Evolutionary conservation across 2,797 vertebrate genomes (phyloP), one percentile per base, ranked within the genome.

Genomic region (Pipistrellus pipistrellus): DNA sequence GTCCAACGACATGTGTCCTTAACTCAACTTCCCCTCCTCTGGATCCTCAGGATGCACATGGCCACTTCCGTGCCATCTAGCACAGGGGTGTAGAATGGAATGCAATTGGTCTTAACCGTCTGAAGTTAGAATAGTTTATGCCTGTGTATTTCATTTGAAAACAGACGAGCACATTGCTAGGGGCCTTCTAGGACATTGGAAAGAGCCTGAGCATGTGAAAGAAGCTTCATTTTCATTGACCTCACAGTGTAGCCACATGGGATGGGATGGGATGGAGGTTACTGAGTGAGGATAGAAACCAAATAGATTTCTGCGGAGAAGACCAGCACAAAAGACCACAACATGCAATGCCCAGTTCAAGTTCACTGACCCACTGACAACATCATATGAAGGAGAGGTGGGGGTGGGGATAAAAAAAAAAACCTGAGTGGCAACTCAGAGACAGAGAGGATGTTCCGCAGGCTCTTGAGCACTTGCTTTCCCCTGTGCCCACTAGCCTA

Each of bases 341-440:
- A 9, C 2, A 2, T 23, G 12, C 46, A 30, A 5, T 1, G 3
- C 2, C 13, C 35, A 21, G 35, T 32, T 46, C n/a, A 12, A 17
- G 48, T 13, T 38, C 38, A 9, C 46, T n/a, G 78, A 48, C n/a
- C 23, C 21, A 8, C 83, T 85, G n/a, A 71, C n/a, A 6, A 10
- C 0, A n/a, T 0, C 25, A 44, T 72, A 82, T 23, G n/a, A 75
- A 89, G 76, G 35, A 30, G 35, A 51, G 46, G 14, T 57, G 8
- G n/a, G 38, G 55, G 2, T 20, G 2, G 14, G 14, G 51, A 6
- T 8, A 18, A 32, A 41, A 41, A 14, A 32, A 48, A 25, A 81
- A 59, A 11, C 21, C 11, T 9, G 0, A 55, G 14, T 11, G 30
- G 44, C 57, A 13, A 25, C 38, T n/a, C 11, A 62, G 38, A 59